These are phyloP conservation scores for Himalopsyche phryganea DNA, from an alignment of 1,140 invertebrate species.

Conservation along the genomic window DNA sequence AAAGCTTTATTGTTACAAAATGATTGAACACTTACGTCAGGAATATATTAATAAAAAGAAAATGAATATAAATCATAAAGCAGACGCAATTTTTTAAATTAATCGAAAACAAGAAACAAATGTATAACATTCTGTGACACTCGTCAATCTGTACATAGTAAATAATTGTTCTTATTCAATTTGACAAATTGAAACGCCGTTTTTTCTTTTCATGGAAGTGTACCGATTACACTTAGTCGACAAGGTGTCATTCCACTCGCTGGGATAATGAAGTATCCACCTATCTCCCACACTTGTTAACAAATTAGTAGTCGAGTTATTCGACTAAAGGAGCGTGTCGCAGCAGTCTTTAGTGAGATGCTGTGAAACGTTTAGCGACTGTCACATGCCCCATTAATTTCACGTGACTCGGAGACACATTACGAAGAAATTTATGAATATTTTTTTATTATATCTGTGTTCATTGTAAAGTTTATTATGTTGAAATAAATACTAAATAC, in stretches of 20 bases:
- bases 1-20: no score
- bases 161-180: no score
- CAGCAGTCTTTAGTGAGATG: conserved; percentile 15
- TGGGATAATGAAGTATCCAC: conserved; percentile 1
- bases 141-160: no score
- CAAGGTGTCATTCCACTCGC: conserved; percentile 19
- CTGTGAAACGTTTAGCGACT: conserved; percentile 29
- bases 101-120: no score
- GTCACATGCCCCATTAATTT: conserved; percentile 33
- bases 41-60: no score
- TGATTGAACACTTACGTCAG: no score
- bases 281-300: conserved; percentile 44
- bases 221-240: conserved; percentile 5
- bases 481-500: no score
- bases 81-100: no score
- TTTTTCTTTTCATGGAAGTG: no score
- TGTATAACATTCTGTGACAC: no score
- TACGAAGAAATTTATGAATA: not conserved
- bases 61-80: no score
- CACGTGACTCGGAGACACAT: conserved; percentile 17
- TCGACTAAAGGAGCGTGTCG: conserved; percentile 36
- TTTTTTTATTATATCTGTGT: not conserved
- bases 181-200: no score
- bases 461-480: not conserved
- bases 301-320: conserved; percentile 43